These are phyloP conservation scores for Noctua fimbriata DNA, from an alignment of 2,888 invertebrate species.

Conservation along the genomic window DNA sequence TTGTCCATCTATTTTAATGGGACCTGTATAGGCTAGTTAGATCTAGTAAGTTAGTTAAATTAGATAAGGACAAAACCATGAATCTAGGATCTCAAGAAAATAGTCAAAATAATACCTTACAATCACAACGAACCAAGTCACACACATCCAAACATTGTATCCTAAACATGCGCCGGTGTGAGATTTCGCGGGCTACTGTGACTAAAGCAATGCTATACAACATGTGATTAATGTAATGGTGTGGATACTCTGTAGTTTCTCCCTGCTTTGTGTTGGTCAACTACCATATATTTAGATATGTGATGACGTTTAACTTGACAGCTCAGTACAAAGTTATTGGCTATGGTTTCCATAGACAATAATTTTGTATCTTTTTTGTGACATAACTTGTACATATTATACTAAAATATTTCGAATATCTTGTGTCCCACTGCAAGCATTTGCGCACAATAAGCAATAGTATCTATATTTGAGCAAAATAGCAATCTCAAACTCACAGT, in stretches of 20 bases:
- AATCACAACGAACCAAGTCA: constrained; percentile 25
- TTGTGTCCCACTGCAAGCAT: not conserved
- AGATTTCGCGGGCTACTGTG: constrained; percentile 52
- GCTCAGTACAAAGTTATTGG: constrained; percentile 14
- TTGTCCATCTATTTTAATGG: no score
- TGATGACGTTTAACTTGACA: constrained; percentile 51
- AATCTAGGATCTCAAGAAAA: not conserved
- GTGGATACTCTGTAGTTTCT: constrained; percentile 67
- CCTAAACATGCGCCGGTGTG: constrained; percentile 39
- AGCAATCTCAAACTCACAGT: not conserved
- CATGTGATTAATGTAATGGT: constrained; percentile 71
- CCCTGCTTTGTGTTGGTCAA: constrained; percentile 62
- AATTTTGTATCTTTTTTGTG: not conserved
- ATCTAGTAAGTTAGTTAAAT: not conserved
- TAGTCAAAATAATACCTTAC: not conserved
- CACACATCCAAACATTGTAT: constrained; percentile 14
- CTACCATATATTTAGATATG: constrained; percentile 46
- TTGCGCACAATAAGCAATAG: not conserved
- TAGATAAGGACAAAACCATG: not conserved
- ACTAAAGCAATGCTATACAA: constrained; percentile 52
- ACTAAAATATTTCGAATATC: not conserved
- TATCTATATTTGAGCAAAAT: not conserved
- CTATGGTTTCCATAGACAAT: constrained; percentile 20
- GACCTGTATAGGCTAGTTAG: no score
- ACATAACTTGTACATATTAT: constrained; percentile 27